phyloP scores from a whole-genome alignment of 2,113 vertebrate species.

The Sinocyclocheilus rhinocerous region DNA sequence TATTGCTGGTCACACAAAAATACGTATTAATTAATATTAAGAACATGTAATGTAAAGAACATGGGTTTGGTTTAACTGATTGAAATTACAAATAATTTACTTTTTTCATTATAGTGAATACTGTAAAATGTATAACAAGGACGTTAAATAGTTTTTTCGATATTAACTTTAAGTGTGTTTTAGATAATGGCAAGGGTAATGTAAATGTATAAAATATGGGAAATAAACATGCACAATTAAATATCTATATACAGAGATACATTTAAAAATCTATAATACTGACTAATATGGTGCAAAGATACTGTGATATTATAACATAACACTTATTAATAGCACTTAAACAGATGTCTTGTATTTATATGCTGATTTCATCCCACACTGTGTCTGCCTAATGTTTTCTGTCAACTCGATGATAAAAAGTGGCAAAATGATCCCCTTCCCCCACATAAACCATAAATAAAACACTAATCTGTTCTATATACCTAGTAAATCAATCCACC shows the following conservation, averaged over 20 bases:
- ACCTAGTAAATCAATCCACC: background rate
- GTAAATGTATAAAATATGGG: background rate
- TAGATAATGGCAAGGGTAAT: background rate
- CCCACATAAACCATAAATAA: background rate
- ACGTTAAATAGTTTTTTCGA: background rate
- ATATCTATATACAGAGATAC: background rate
- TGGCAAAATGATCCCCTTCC: background rate
- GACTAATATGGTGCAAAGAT: background rate
- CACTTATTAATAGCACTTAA: background rate
- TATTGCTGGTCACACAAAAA: too few relatives aligned
- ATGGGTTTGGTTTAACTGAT: background rate
- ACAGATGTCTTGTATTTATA: background rate
- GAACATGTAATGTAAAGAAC: too few relatives aligned
- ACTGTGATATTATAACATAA: background rate
- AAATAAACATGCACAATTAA: background rate
- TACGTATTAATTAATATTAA: too few relatives aligned
- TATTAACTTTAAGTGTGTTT: background rate
- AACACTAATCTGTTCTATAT: background rate
- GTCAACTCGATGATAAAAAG: background rate
- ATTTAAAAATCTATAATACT: background rate
- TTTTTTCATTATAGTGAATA: background rate
- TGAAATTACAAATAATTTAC: background rate
- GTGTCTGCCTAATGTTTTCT: background rate
- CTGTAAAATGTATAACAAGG: background rate
- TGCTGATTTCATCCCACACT: background rate